These are phyloP conservation scores for Melikaiella ostensackeni DNA, from an alignment of 2,888 invertebrate genomes.

Conservation along the genomic window DNA sequence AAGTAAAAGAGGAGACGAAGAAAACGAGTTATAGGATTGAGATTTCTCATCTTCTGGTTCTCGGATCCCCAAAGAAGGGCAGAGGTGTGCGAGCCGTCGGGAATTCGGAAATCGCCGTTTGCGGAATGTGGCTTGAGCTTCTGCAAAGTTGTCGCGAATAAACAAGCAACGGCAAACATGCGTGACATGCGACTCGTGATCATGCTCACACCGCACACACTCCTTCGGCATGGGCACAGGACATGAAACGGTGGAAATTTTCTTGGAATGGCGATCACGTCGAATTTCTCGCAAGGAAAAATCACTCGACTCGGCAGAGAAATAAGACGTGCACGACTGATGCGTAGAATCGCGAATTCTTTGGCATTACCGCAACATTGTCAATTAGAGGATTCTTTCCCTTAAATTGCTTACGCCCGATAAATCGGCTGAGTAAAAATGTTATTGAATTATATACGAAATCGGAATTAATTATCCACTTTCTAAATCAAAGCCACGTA, in stretches of 20 bases:
- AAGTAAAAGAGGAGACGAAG: neutral
- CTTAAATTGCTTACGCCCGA: neutral
- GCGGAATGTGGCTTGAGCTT: slow-evolving; percentile 52
- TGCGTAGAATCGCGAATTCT: neutral
- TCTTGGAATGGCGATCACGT: neutral
- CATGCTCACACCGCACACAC: slow-evolving; percentile 6
- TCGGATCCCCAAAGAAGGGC: slow-evolving; percentile 12
- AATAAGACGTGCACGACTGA: neutral
- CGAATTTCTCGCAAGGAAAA: slow-evolving; percentile 1
- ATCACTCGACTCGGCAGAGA: neutral
- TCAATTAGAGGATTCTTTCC: neutral
- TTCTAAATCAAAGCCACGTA: neutral
- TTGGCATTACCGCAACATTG: neutral
- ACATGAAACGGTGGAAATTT: slow-evolving; percentile 21
- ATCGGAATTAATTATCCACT: neutral
- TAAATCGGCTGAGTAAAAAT: neutral
- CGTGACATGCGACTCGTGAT: slow-evolving; percentile 11
- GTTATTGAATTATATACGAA: neutral
- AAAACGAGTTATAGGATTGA: neutral
- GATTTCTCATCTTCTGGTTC: slow-evolving; percentile 1
- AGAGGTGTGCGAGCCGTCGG: slow-evolving; percentile 34
- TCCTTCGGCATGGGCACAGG: neutral
- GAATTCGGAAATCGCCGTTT: slow-evolving; percentile 57
- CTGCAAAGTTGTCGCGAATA: slow-evolving; percentile 32
- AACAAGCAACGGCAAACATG: slow-evolving; percentile 31